These are phyloP conservation scores for Andricus curvator DNA, from an alignment of 2,888 invertebrate genomes.

Conservation along the genomic window DNA sequence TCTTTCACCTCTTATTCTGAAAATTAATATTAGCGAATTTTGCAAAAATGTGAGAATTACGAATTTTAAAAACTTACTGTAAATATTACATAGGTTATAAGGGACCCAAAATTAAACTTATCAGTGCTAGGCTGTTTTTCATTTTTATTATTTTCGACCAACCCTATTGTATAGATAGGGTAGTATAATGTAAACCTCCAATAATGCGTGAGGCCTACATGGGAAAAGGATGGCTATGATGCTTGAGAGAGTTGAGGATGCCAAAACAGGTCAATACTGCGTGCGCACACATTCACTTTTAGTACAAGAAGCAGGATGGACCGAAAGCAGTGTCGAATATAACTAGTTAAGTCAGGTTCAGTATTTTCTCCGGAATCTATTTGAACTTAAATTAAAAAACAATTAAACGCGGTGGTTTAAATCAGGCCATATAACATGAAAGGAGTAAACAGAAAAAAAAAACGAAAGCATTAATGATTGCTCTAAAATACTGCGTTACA, in stretches of 20 bases:
- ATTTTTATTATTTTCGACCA: no score
- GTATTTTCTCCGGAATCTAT: not conserved
- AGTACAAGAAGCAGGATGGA: not conserved
- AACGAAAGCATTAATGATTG: not conserved
- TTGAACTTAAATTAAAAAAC: not conserved
- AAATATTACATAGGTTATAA: no score
- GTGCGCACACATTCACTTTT: slow-evolving; percentile 54
- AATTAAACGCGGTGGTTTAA: not conserved
- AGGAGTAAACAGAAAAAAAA: not conserved
- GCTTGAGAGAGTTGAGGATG: not conserved
- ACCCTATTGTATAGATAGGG: no score
- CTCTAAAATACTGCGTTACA: not conserved
- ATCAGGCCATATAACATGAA: not conserved
- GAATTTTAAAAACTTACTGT: no score
- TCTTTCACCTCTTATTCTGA: no score
- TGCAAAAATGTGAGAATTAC: no score
- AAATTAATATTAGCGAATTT: no score
- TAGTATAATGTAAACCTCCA: no score
- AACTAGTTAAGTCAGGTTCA: not conserved
- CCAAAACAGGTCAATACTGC: slow-evolving; percentile 55
- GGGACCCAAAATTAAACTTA: no score
- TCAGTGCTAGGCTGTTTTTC: no score
- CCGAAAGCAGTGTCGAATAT: not conserved
- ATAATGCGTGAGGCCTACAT: no score
- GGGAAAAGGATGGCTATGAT: not conserved